Conservation (phyloP, 2,888 invertebrate species). For the Lepas anatifera region DNA sequence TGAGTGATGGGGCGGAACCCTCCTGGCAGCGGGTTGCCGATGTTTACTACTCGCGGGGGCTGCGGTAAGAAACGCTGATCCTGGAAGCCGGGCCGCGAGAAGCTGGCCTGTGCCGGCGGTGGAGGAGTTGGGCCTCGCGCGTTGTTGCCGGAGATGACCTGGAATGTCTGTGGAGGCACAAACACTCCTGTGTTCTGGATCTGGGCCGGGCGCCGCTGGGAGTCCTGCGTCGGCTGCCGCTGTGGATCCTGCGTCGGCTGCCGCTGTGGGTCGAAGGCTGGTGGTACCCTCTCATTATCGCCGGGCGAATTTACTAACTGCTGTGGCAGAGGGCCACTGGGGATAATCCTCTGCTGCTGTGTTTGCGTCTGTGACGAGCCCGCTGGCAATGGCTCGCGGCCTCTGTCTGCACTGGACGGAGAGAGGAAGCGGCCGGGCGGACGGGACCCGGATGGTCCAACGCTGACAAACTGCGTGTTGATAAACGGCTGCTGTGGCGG, state of each 20-base stretch:
- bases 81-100: background rate
- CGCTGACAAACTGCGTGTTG: conserved; percentile 2
- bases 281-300: no score
- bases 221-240: background rate
- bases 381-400: background rate
- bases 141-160: no score
- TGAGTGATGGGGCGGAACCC: no score
- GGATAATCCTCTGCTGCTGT: no score
- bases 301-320: no score
- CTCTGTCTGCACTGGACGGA: background rate
- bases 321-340: no score
- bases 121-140: no score
- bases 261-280: no score
- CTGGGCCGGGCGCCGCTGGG: no score
- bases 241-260: background rate
- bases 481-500: conserved; percentile 55
- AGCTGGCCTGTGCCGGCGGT: background rate
- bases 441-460: background rate
- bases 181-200: no score
- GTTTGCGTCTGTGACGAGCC: background rate
- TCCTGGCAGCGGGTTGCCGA: background rate
- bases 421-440: background rate
- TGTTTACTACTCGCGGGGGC: background rate
- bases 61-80: background rate
- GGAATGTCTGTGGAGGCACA: background rate